phyloP scores from a whole-genome alignment of 2,797 vertebrate species.

The Enteromius fasciolatus region DNA sequence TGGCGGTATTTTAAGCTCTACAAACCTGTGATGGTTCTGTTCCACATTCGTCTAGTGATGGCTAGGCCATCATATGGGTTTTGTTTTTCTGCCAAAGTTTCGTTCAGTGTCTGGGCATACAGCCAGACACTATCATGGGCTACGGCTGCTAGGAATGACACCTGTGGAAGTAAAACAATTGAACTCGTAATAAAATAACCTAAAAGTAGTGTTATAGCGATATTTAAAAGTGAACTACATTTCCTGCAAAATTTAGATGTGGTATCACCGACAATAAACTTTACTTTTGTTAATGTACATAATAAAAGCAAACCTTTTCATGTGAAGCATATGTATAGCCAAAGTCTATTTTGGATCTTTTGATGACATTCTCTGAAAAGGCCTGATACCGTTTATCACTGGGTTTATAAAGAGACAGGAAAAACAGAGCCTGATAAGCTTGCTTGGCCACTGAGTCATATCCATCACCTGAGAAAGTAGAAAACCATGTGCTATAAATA shows the following conservation, averaged over 20 bases:
- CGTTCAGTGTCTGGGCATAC: slow-evolving; percentile 60
- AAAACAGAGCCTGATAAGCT: slow-evolving; percentile 61
- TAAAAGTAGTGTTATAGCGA: neutral
- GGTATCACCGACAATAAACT: neutral
- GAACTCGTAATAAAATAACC: neutral
- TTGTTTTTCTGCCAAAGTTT: slow-evolving; percentile 57
- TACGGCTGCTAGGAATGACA: slow-evolving; percentile 61
- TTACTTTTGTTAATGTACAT: neutral
- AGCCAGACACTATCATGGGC: slow-evolving; percentile 65
- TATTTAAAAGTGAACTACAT: neutral
- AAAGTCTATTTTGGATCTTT: slow-evolving; percentile 56
- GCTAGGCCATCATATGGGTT: slow-evolving; percentile 59
- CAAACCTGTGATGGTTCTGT: slow-evolving; percentile 60
- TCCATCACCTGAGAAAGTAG: slow-evolving; percentile 56
- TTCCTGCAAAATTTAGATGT: neutral
- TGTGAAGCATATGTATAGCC: slow-evolving; percentile 55
- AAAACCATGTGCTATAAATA: neutral
- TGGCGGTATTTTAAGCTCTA: neutral
- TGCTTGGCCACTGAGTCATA: slow-evolving; percentile 56
- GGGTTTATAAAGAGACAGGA: slow-evolving; percentile 64
- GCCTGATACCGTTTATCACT: slow-evolving; percentile 55
- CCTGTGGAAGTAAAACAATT: slow-evolving; percentile 44
- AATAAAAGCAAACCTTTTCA: slow-evolving; percentile 54
- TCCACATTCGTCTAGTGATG: slow-evolving; percentile 63
- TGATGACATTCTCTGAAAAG: slow-evolving; percentile 59